Evolutionary conservation across 1,140 invertebrate species (phyloP), one percentile per base, ranked within the genome.

Genomic region (Pseudomyrmex sp.): DNA sequence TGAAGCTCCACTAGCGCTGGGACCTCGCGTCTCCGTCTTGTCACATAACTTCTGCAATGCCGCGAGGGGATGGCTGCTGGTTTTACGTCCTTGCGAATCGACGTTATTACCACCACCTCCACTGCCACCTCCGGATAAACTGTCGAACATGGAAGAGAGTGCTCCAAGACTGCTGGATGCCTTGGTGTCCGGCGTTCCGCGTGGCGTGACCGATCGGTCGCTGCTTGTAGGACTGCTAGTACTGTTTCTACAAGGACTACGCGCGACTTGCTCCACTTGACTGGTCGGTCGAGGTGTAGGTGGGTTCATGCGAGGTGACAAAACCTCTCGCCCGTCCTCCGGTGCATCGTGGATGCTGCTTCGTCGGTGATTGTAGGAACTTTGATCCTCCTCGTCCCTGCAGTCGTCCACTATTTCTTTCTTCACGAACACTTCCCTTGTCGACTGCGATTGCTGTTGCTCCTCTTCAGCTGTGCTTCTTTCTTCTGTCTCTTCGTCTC

Each of bases 1-100:
- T 0, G 83, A 76, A 10, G 83, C 68, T 13, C 84, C 75, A 44
- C 86, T 88, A 1, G 87, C 85, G n/a, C 85, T 52, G 0, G 91
- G 82, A 26, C 90, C 90, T 72, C 94, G 96, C 59, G 96, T 98
- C 93, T 98, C 97, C 86, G 98, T 98, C 94, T 98, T 99, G 93
- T 99, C 98, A 93, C 98, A 98, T 12, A 99, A 96, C 92, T 99
- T 99, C 91, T 99, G 98, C 61, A 99, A 94, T 8, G 98, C 98
- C 12, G 98, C 98, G 83, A 99, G 93, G 20, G 98, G 98, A 94
- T 98, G 97, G 88, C 97, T 97, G 85, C 96, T 97, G 5, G 96
- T 95, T 82, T 96, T 95, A 63, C 97, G 97, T 2, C 93, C 93
- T 82, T 95, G 95, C 8, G 94, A 94, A 63, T 95, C 95, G 2